Conservation (phyloP, 2,113 vertebrate species). For the Callithrix jacchus region DNA sequence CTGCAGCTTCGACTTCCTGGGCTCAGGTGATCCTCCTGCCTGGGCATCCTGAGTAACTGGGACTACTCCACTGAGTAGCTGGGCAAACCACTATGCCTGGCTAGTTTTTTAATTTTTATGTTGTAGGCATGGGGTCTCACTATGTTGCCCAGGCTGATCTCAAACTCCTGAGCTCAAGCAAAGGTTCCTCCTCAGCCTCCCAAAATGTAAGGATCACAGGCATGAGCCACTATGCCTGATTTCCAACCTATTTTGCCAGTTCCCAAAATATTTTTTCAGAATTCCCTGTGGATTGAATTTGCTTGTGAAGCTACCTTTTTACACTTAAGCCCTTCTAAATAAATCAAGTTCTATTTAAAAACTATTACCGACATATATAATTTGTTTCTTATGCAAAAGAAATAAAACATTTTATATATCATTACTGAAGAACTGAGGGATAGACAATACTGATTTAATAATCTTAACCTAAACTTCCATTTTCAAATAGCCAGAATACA, state of each 20-base stretch:
- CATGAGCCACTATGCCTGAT: too few species aligned
- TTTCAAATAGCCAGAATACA: constrained; percentile 12
- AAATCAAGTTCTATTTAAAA: constrained; percentile 6
- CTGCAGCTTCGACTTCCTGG: too few species aligned
- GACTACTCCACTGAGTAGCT: too few species aligned
- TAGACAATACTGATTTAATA: background rate
- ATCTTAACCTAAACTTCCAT: background rate
- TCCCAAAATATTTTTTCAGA: background rate
- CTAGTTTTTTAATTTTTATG: too few species aligned
- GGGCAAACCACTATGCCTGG: too few species aligned
- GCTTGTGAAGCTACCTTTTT: constrained; percentile 28
- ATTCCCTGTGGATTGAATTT: background rate
- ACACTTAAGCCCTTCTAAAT: background rate
- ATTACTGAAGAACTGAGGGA: background rate
- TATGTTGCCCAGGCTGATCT: too few species aligned
- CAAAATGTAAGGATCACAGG: too few species aligned
- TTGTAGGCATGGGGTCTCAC: too few species aligned
- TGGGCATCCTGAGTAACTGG: too few species aligned
- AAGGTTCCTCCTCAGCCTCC: too few species aligned
- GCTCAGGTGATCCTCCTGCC: too few species aligned
- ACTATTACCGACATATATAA: background rate
- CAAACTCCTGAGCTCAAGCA: too few species aligned
- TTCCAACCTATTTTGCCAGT: background rate
- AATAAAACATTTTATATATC: background rate
- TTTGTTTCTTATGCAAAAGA: background rate